Evolutionary conservation across 2,113 vertebrate genomes (phyloP), one percentile per base, ranked within the genome.

Genomic region (Oncorhynchus clarkii): DNA sequence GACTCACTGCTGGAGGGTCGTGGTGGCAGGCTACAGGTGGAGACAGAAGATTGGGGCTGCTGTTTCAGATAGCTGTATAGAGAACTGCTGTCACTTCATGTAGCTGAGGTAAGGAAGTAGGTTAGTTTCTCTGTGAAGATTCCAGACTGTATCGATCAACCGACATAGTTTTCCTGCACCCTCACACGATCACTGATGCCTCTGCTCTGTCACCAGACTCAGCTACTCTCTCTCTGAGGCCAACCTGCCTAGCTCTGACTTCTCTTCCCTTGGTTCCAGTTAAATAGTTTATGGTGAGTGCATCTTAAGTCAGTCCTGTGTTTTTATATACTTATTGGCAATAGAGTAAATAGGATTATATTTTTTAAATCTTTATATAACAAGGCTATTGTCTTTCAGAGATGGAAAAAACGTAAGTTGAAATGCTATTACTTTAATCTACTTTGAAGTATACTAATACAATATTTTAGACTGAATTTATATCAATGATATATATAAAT

Each of bases 251-350:
- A 66, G 64, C 49, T 18, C n/a, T 62, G 59, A 22, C 59, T 62
- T 62, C 59, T 62, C 59, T 62, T 86, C 80, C 59, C 59, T 62
- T 16, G 16, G 59, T 62, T 51, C 39, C 62, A n/a, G 73, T 73
- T 62, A 78, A 78, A 74, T 71, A 34, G 76, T 64, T 54, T 71
- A 49, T 69, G 1, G 89, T 89, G 67, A 90, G 90, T 89, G 70
- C 31, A 2, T 54, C 71, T 29, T 4, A 54, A 54, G 51, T 16
- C 51, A 54, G 51, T 54, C 16, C 16, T 54, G 51, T 54, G 13
- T 54, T 54, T 54, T 14, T 54, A 54, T 84, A 82, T 59, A 79
- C 77, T 85, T 79, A 54, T 54, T 54, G 18, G 3, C 16, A 54
- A 54, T 54, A 4, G 51, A 16, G 60, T 82, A 71, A 87, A 79